phyloP scores from a whole-genome alignment of 2,113 vertebrate species.

The Neolamprologus longior region DNA sequence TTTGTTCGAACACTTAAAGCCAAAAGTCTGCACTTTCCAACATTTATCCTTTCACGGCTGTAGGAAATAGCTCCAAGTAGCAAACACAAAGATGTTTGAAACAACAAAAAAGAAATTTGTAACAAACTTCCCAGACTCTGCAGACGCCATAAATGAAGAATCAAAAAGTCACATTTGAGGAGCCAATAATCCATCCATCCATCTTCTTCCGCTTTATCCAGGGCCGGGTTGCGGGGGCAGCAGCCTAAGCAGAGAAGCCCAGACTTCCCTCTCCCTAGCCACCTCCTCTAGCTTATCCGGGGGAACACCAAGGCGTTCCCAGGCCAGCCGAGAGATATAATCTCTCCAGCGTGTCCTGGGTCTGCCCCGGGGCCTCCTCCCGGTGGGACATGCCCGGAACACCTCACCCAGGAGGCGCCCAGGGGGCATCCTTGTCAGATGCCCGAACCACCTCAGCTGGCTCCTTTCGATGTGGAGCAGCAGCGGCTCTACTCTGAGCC shows the following conservation, averaged over 20 bases:
- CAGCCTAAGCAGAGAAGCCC: background rate
- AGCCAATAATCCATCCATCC: background rate
- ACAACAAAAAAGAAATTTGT: background rate
- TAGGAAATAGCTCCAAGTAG: background rate
- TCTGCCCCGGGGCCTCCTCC: background rate
- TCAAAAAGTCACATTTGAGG: background rate
- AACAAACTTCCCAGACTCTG: background rate
- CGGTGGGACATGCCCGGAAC: fast-evolving
- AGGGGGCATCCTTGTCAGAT: fast-evolving
- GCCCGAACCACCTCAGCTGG: background rate
- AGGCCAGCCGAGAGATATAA: background rate
- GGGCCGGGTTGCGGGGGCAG: background rate
- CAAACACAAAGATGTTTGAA: background rate
- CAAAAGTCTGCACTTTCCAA: background rate
- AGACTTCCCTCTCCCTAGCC: fast-evolving
- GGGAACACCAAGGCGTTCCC: background rate
- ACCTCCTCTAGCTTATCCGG: background rate
- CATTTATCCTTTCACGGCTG: background rate
- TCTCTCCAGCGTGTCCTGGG: fast-evolving
- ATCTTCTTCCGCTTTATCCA: background rate
- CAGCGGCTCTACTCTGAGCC: too few species aligned
- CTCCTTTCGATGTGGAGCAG: fast-evolving
- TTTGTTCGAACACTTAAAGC: background rate
- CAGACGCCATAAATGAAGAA: background rate
- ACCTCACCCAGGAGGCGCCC: background rate